A percentile compares a stretch with the other conserved stretches of the same genome.
Conservation (phyloP, 2,888 invertebrate genomes). For the Barypeithes pellucidus region DNA sequence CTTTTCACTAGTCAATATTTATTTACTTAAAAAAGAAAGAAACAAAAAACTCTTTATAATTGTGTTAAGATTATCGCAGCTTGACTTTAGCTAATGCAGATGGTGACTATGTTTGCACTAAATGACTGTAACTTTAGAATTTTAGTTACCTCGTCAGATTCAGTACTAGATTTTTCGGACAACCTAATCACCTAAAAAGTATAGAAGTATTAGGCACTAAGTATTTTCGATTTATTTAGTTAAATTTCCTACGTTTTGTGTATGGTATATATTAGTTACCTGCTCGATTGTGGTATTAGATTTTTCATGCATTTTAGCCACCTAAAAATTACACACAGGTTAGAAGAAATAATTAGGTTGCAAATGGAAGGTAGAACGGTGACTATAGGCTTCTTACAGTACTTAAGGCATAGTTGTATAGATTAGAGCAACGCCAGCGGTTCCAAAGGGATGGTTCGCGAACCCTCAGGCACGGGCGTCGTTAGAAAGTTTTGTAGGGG, state of each 20-base stretch:
- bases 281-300: constrained; percentile 44
- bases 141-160: constrained; percentile 49
- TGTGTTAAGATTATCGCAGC: constrained; percentile 12
- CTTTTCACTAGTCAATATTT: no score
- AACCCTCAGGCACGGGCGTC: no score
- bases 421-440: no score
- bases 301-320: constrained; percentile 55
- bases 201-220: constrained; percentile 8
- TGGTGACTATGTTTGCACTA: constrained; percentile 12
- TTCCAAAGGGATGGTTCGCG: no score
- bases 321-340: constrained; percentile 48
- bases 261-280: constrained; percentile 40
- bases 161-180: constrained; percentile 32
- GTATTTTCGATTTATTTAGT: neutral
- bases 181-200: constrained; percentile 42
- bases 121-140: constrained; percentile 5
- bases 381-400: neutral
- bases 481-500: no score
- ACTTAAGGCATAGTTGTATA: neutral
- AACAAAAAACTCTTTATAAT: no score
- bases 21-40: no score
- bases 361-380: neutral
- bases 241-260: constrained; percentile 5
- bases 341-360: constrained; percentile 16
- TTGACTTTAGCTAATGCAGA: constrained; percentile 14